Evolutionary conservation across 2,113 vertebrate species (phyloP), one percentile per base, ranked within the genome.

Genomic region (Coregonus clupeaformis): DNA sequence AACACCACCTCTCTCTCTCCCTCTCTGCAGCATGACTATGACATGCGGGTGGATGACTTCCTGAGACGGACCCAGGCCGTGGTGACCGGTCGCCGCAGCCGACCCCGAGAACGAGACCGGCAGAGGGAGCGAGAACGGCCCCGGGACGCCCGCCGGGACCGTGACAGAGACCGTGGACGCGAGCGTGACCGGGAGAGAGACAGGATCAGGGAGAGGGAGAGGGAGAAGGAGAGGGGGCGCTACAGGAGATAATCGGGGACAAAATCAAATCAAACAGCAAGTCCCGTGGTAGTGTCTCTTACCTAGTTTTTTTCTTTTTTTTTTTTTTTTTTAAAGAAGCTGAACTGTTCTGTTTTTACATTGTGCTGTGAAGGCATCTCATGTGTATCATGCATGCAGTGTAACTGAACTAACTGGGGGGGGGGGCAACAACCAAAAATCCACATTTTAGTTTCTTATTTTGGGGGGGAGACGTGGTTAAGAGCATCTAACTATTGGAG

Each of bases 31-130:
- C 98, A 98, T 1, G 98, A 99, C 90, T 99, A 99, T 22, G 98
- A 99, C 84, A 99, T 98, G 98, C 94, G 97, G 7, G 98, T 99
- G 77, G 98, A 99, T 0, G 98, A 99, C 90, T 99, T 99, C 87
- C 95, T 99, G 83, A 94, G 98, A 49, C 94, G 98, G 32, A 98
- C 97, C 0, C 98, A 99, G 91, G 97, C 97, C 0, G 98, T 98
- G 71, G 97, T 98, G 80, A 98, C 96, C 42, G 95, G 96, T 16
- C 93, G 97, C 20, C 91, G 95, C 78, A 96, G 95, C 88, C 93
- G 95, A 47, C 95, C 94, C 0, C 93, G 97, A 0, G 97, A 98
- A 85, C 92, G 97, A 5, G 97, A 98, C 36, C 86, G 97, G 1
- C 97, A 98, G 73, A 91, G 96, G 6, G 97, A 98, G 3, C 93